Percentiles rank a stretch among this genome's conserved stretches.
These are phyloP conservation scores for Heliconius erato DNA, from an alignment of 2,888 invertebrate genomes.

Conservation along the genomic window DNA sequence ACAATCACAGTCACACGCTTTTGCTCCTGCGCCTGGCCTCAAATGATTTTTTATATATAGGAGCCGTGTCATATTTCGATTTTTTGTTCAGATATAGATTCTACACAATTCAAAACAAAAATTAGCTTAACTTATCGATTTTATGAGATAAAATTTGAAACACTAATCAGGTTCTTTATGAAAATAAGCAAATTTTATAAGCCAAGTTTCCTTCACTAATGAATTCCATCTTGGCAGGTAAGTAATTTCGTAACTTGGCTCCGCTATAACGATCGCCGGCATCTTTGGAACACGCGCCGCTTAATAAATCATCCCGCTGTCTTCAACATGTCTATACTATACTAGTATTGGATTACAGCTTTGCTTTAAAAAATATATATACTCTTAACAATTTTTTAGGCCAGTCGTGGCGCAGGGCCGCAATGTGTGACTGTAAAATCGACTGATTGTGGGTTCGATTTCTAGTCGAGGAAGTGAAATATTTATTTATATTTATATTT, in stretches of 20 bases:
- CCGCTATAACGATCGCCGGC: slow-evolving; percentile 51
- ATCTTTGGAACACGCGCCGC: slow-evolving; percentile 54
- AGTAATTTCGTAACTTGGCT: slow-evolving; percentile 32
- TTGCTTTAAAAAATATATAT: neutral
- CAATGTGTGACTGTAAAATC: no score
- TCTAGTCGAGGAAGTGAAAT: no score
- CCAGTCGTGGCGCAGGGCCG: no score
- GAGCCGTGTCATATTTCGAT: no score
- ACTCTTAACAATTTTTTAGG: neutral
- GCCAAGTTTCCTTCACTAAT: slow-evolving; percentile 28
- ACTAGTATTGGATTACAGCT: neutral
- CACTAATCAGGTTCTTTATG: neutral
- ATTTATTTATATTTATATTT: no score
- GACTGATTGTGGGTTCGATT: no score
- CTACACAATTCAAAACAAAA: neutral
- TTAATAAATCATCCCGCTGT: slow-evolving; percentile 56
- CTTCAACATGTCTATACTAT: slow-evolving; percentile 47
- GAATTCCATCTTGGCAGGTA: slow-evolving; percentile 33
- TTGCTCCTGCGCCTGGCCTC: no score
- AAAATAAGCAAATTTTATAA: slow-evolving; percentile 28
- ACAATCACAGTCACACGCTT: no score
- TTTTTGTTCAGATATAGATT: no score
- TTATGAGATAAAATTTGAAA: neutral
- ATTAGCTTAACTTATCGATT: neutral
- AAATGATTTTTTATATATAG: no score